Base-by-base conservation (phyloP, 2,797 vertebrate species). In the Oophaga sylvatica region DNA sequence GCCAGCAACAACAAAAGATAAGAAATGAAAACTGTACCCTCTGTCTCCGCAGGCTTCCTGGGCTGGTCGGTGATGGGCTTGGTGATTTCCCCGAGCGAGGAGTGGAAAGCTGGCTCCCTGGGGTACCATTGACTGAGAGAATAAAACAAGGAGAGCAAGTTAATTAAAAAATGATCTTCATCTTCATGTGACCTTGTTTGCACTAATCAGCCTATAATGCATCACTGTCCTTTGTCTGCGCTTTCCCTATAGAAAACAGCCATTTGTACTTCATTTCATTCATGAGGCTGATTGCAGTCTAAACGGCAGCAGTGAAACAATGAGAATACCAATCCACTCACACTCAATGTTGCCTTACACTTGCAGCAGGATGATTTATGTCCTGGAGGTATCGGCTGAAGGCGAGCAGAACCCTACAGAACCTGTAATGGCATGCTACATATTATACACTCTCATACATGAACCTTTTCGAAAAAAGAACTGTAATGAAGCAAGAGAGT, bases 11-110 rank as follows among this genome's bases (percentile, higher is more conserved):
- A 9, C 71, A 80, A 77, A 56, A 78, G 17, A 53, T 62, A 88
- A 81, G 60, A 77, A 76, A 82, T 56, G 10, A 73, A 41, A 73
- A 86, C 88, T 94, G 96, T 96, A 99, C 98, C 97, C 97, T 97
- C 92, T 97, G 95, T 95, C 97, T 97, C 91, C 97, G 93, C 90
- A 98, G 96, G 92, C 98, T 99, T 89, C 97, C 97, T 19, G 98
- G 98, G 92, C 98, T 99, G 91, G 98, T 99, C 88, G 97, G 96
- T 90, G 98, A 97, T 5, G 96, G 98, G 89, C 97, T 98, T 78
- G 97, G 97, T 86, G 98, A 99, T 92, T 99, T 99, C 91, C 97
- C 97, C 78, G 98, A 99, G 26, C 97, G 96, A 48, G 98, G 98
- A 88, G 98, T 99, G 57, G 98, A 99, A 87, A 99, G 96, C 92